phyloP scores from a whole-genome alignment of 2,113 vertebrate species.

The Dipodomys spectabilis region DNA sequence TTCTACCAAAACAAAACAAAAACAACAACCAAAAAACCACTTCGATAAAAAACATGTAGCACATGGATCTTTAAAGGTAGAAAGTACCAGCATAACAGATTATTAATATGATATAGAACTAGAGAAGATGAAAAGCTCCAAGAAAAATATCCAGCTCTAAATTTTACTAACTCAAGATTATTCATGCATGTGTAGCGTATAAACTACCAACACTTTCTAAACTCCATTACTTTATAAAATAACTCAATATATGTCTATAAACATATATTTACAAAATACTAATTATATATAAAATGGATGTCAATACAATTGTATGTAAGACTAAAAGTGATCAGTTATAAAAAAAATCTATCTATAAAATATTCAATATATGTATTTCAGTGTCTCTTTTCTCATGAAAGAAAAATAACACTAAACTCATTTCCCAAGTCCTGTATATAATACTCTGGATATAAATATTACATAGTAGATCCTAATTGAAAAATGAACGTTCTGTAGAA shows the following conservation, averaged over 20 bases:
- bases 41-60: slow-evolving; percentile 9
- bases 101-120: neutral
- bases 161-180: neutral
- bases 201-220: neutral
- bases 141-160: neutral
- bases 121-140: neutral
- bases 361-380: neutral
- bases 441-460: neutral
- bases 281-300: too few species aligned
- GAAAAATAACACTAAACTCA: neutral
- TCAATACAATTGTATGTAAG: too few species aligned
- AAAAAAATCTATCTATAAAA: neutral
- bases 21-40: neutral
- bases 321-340: neutral
- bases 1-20: neutral
- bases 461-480: neutral
- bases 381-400: neutral
- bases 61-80: neutral
- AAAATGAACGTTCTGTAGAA: neutral
- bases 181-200: neutral
- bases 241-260: too few species aligned
- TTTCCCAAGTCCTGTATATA: neutral
- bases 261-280: too few species aligned
- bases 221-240: neutral
- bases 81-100: neutral